phyloP scores from a whole-genome alignment of 2,888 invertebrate species.

The Mimumesa dahlbomi region DNA sequence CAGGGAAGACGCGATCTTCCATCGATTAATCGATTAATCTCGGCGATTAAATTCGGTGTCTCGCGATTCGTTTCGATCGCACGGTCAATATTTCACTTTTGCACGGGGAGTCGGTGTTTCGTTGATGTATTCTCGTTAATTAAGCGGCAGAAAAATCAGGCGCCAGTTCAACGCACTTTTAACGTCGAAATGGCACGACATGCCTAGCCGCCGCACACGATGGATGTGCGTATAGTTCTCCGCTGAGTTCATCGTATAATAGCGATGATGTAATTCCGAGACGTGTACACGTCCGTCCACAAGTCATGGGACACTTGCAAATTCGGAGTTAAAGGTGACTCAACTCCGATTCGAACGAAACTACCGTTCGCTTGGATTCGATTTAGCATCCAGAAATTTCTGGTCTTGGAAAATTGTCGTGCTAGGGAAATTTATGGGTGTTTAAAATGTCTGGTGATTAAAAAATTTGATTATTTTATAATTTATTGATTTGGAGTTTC shows the following conservation, averaged over 20 bases:
- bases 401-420: conserved; percentile 3
- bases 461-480: no score
- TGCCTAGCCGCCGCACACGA: not conserved
- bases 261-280: conserved; percentile 42
- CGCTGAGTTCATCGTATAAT: conserved; percentile 30
- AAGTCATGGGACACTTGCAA: no score
- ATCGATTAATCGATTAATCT: no score
- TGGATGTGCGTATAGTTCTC: conserved; percentile 22
- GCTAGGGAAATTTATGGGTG: no score
- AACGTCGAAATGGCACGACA: not conserved
- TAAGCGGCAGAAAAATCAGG: conserved; percentile 1
- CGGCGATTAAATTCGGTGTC: no score
- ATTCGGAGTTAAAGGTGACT: no score
- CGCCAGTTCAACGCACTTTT: not conserved
- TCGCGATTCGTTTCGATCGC: not conserved
- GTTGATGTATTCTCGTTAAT: not conserved
- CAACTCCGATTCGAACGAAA: conserved; percentile 11
- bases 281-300: conserved; percentile 17
- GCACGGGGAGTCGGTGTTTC: not conserved
- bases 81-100: not conserved
- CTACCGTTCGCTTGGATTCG: no score
- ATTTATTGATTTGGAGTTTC: no score
- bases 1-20: no score
- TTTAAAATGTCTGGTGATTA: no score
- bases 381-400: no score